Evolutionary conservation across 2,888 invertebrate genomes (phyloP).

Genomic region (Caenorhabditis angaria): DNA sequence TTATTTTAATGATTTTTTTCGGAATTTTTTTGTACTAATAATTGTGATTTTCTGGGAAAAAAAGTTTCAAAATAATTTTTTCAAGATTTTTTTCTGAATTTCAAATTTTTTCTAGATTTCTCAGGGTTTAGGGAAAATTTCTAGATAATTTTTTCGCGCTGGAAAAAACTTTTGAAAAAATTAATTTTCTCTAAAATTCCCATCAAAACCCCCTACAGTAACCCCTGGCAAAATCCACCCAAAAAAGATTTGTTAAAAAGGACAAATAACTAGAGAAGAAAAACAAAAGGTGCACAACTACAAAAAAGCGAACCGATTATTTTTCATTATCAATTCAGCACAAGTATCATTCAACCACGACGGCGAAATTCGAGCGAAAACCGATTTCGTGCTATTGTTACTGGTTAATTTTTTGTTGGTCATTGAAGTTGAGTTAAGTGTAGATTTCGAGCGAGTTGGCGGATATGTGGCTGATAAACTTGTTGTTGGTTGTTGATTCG

Average conservation of each 20-base stretch:
- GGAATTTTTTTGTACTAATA: no score
- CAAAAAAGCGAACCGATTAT: conserved; percentile 39
- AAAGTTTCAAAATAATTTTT: no score
- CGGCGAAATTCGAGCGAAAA: conserved; percentile 52
- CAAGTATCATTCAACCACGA: conserved; percentile 47
- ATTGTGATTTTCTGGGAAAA: no score
- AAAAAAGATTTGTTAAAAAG: not conserved
- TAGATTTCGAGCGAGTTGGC: conserved; percentile 10
- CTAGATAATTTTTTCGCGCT: no score
- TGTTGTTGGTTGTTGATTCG: conserved; percentile 10
- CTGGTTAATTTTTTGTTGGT: not conserved
- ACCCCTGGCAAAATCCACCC: no score
- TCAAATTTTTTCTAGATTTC: no score
- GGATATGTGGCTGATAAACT: conserved; percentile 17
- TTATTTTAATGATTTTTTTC: no score
- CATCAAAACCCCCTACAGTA: no score
- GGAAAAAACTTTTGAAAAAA: no score
- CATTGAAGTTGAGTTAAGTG: conserved; percentile 7
- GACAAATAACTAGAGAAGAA: conserved; percentile 8
- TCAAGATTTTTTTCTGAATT: no score
- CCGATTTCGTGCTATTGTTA: conserved; percentile 29
- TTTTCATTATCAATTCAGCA: conserved; percentile 38
- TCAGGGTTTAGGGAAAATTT: no score
- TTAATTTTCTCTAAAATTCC: not conserved
- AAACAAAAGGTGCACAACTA: conserved; percentile 7